Evolutionary conservation across 2,797 vertebrate species (phyloP), one percentile per base, ranked within the genome.

Genomic region (Sitta carolinensis): DNA sequence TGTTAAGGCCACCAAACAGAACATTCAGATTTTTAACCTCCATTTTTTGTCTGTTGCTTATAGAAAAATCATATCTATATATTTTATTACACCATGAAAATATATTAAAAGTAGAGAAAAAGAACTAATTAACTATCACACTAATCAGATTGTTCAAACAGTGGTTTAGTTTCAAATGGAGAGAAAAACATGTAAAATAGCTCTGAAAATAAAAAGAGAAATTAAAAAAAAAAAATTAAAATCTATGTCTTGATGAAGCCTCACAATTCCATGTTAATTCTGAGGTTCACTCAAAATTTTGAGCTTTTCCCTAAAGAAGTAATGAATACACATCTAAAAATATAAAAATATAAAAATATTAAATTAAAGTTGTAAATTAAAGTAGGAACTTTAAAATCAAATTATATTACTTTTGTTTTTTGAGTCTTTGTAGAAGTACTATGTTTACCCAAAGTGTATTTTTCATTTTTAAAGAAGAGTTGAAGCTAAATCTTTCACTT

Each of bases 11-110:
- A 27, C 26, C 64, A 67, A 83, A 43, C 4, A 74, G 40, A 92
- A 40, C 25, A 57, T 79, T 89, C 38, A 45, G 13, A 55, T 81
- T 86, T 92, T 75, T 89, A 76, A 50, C 45, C 21, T 74, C 16
- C 3, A 6, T 42, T 94, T 77, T 10, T 55, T 88, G 4, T 40
- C 7, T 40, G 45, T 57, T 52, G 25, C 7, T 52, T 58, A 17
- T 26, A 68, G 17, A 75, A 80, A 73, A 92, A 82, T 85, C 15
- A 6, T 8, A 34, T 66, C 2, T 45, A 6, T 25, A 3, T 73
- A 42, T 73, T 81, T 70, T 55, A 23, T 67, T 83, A 16, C 12
- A 62, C 5, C 10, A 61, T 64, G 20, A 69, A 70, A 54, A 72
- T 68, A 23, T 20, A 55, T 34, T 79, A 17, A 40, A 87, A 87